Percentiles rank a stretch among this genome's conserved stretches.
These are phyloP conservation scores for Cantharis rufa DNA, from an alignment of 2,888 invertebrate genomes.

Conservation along the genomic window DNA sequence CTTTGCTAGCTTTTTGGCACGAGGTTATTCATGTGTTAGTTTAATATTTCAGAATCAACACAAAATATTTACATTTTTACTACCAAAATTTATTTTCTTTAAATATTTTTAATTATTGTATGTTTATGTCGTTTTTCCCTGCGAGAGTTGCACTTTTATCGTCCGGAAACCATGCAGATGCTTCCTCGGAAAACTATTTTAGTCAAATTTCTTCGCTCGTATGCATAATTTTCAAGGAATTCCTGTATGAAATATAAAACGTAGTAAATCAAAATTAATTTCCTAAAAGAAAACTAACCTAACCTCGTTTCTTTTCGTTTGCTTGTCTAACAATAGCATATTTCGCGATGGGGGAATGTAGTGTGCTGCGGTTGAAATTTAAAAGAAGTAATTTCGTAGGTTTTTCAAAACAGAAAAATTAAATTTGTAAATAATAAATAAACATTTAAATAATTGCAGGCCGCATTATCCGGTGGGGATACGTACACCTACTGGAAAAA, in stretches of 20 bases:
- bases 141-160: too few species aligned
- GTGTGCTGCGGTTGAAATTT: neutral
- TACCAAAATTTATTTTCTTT: neutral
- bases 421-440: neutral
- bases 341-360: neutral
- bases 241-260: neutral
- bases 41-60: neutral
- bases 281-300: neutral
- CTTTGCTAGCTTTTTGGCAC: slow-evolving; percentile 23
- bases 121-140: too few species aligned
- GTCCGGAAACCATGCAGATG: too few species aligned
- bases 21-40: slow-evolving; percentile 29
- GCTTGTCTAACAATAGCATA: neutral
- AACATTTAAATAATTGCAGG: neutral
- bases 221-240: too few species aligned
- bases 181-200: too few species aligned
- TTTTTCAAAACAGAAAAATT: neutral
- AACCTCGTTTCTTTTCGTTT: neutral
- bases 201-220: too few species aligned
- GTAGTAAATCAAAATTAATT: neutral
- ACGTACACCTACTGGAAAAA: neutral
- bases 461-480: neutral
- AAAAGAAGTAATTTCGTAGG: neutral
- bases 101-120: neutral
- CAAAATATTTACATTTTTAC: neutral